phyloP scores from a whole-genome alignment of 2,113 vertebrate species.

The Trichechus manatus region DNA sequence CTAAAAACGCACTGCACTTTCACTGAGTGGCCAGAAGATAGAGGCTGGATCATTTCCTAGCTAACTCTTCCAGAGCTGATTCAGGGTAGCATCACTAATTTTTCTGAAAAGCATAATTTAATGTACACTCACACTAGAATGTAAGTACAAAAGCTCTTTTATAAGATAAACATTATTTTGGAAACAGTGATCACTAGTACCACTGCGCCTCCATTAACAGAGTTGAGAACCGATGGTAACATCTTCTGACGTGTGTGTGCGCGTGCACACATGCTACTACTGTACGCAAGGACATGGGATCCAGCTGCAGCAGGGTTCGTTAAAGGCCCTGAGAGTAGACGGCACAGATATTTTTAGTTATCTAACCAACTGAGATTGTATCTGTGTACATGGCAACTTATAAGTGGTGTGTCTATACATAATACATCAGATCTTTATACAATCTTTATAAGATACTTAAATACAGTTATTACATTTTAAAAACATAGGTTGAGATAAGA shows the following conservation, averaged over 20 bases:
- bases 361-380: not conserved
- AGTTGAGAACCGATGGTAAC: not conserved
- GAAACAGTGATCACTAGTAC: not conserved
- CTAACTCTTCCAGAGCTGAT: not conserved
- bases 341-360: not conserved
- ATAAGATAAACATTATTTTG: not conserved
- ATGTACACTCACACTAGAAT: not conserved
- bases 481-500: not conserved
- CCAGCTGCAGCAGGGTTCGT: not conserved
- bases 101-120: constrained; percentile 23
- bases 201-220: accelerated
- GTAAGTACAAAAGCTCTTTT: not conserved
- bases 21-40: not conserved
- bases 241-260: not conserved
- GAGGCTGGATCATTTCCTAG: not conserved
- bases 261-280: accelerated
- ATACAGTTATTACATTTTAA: not conserved
- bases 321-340: not conserved
- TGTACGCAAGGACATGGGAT: too few relatives aligned
- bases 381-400: not conserved
- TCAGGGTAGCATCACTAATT: not conserved
- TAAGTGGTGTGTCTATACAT: not conserved
- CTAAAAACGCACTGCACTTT: not conserved
- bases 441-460: not conserved
- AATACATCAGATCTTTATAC: not conserved